phyloP scores from a whole-genome alignment of 1,140 invertebrate genomes.

The Myzus persicae region DNA sequence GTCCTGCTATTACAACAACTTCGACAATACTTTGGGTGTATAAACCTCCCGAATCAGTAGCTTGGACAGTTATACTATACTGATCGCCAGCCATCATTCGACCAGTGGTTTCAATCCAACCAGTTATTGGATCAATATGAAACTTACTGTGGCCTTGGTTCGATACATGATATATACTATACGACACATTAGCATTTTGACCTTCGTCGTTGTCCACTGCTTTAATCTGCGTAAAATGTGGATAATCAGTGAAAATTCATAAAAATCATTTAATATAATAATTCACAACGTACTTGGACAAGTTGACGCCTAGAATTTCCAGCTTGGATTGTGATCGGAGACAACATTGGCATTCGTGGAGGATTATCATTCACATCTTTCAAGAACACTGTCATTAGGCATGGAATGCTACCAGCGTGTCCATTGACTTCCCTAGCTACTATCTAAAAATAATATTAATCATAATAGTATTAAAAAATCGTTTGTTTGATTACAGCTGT shows the following conservation, averaged over 20 bases:
- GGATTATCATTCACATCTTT: slow-evolving; percentile 88
- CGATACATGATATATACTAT: slow-evolving; percentile 87
- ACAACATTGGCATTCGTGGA: slow-evolving; percentile 77
- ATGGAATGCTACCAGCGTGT: slow-evolving; percentile 79
- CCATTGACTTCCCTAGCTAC: slow-evolving; percentile 82
- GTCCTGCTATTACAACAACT: slow-evolving; percentile 80
- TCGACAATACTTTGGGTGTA: slow-evolving; percentile 81
- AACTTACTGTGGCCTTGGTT: slow-evolving; percentile 88
- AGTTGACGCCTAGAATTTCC: slow-evolving; percentile 79
- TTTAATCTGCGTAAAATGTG: slow-evolving; percentile 68
- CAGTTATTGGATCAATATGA: slow-evolving; percentile 80
- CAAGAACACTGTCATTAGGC: slow-evolving; percentile 79
- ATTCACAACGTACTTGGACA: slow-evolving; percentile 69
- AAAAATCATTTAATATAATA: neutral
- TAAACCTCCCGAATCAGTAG: slow-evolving; percentile 66
- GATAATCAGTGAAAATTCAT: neutral
- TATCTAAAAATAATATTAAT: slow-evolving; percentile 63
- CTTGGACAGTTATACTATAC: slow-evolving; percentile 85
- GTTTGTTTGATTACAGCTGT: neutral
- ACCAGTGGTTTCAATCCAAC: slow-evolving; percentile 71
- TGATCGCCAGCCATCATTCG: slow-evolving; percentile 85
- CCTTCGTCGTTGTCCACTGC: slow-evolving; percentile 87
- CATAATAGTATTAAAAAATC: slow-evolving; percentile 15
- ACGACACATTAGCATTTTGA: slow-evolving; percentile 81
- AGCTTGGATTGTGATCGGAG: slow-evolving; percentile 80